Conservation (phyloP, 2,113 vertebrate species). For the Ibidorhyncha struthersii region DNA sequence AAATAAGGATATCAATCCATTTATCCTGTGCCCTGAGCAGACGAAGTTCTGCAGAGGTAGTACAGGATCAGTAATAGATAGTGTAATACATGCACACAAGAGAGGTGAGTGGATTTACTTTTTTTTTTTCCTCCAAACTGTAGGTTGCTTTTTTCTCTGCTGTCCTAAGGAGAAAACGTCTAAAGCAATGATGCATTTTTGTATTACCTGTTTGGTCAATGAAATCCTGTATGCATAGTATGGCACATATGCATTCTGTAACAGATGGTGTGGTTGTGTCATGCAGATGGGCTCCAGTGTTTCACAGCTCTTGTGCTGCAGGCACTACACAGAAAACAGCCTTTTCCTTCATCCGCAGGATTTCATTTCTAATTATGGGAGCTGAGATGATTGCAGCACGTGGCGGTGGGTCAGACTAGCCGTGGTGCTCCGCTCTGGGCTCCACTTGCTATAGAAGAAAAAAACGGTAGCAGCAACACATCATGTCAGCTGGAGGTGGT, state of each 20-base stretch:
- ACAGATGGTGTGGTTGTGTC: not conserved
- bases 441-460: not conserved
- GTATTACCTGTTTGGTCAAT: not conserved
- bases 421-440: not conserved
- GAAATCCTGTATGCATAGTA: not conserved
- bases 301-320: not conserved
- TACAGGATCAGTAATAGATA: not conserved
- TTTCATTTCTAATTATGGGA: not conserved
- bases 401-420: not conserved
- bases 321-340: not conserved
- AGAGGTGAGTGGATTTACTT: not conserved
- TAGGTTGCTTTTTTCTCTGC: not conserved
- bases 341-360: not conserved
- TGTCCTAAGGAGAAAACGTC: not conserved
- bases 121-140: not conserved
- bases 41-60: not conserved
- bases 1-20: not conserved
- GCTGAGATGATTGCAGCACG: not conserved
- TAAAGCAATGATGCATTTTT: not conserved
- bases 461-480: not conserved
- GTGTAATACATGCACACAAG: not conserved
- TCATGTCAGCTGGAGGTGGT: not conserved
- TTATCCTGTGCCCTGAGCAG: not conserved
- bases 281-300: not conserved
- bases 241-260: not conserved